Evolutionary conservation across 2,113 vertebrate genomes (phyloP).

Genomic region (Theristicus caerulescens): DNA sequence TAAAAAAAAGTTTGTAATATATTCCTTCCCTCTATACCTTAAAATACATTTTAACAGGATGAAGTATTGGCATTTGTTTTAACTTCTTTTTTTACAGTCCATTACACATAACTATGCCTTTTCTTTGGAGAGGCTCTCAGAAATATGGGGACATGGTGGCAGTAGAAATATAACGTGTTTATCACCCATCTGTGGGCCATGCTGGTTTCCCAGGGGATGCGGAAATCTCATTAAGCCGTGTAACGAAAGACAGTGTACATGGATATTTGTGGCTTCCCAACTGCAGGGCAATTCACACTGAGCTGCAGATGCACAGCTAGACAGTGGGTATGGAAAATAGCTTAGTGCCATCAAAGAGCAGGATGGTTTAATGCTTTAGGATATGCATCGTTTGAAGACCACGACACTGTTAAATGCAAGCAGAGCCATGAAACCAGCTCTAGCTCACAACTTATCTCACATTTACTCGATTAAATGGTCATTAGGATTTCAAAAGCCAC

Average conservation of each 20-base stretch:
- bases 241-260: not conserved
- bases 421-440: constrained; percentile 4
- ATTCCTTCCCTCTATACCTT: not conserved
- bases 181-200: not conserved
- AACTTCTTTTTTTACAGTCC: not conserved
- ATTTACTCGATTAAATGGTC: constrained; percentile 17
- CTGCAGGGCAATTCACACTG: not conserved
- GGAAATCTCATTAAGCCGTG: constrained; percentile 33
- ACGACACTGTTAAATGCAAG: constrained; percentile 14
- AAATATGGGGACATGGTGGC: not conserved
- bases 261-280: constrained; percentile 9
- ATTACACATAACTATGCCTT: not conserved
- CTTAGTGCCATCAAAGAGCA: not conserved
- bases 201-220: not conserved
- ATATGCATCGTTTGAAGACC: not conserved
- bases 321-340: not conserved
- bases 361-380: not conserved
- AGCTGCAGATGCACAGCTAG: not conserved
- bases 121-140: not conserved
- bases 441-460: constrained; percentile 48
- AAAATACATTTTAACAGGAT: not conserved
- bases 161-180: not conserved
- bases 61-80: not conserved
- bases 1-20: not conserved
- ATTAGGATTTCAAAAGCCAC: constrained; percentile 44